These are phyloP conservation scores for Notolabrus celidotus DNA, from an alignment of 2,797 vertebrate species.

Conservation along the genomic window DNA sequence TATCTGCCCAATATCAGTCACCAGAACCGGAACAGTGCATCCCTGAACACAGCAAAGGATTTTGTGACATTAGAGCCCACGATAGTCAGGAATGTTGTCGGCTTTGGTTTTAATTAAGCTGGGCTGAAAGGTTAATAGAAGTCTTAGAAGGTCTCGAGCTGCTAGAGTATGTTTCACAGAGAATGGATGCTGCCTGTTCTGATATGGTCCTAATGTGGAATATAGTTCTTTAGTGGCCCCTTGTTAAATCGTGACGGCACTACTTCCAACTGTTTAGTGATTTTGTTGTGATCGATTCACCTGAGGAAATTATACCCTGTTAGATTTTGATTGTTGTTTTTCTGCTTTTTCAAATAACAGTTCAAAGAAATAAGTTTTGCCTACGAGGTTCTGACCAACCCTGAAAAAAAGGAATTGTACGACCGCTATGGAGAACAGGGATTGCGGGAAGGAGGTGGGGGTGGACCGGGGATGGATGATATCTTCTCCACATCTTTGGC, in stretches of 20 bases:
- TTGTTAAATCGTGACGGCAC: not conserved
- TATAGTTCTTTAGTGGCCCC: not conserved
- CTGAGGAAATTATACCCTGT: not conserved
- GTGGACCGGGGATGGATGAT: constrained; percentile 96
- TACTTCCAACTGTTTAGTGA: not conserved
- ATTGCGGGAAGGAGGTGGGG: constrained; percentile 95
- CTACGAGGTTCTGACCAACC: constrained; percentile 96
- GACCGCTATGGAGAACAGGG: constrained; percentile 98
- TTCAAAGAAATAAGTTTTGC: constrained; percentile 99
- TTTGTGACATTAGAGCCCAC: not conserved
- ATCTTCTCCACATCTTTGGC: constrained; percentile 99
- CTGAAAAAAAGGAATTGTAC: constrained; percentile 96
- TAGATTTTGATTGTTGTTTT: not conserved
- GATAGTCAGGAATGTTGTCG: not conserved
- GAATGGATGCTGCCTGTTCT: not conserved
- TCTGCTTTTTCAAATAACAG: constrained; percentile 73
- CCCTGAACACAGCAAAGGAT: not conserved
- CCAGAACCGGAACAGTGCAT: no score
- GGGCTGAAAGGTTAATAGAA: not conserved
- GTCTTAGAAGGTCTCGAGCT: not conserved
- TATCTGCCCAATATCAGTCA: no score
- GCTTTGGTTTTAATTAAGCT: not conserved
- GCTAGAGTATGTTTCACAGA: not conserved
- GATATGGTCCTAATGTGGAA: not conserved
- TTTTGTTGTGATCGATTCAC: not conserved